Base-by-base conservation (phyloP, 2,888 invertebrate species). In the Xylocampa areola region DNA sequence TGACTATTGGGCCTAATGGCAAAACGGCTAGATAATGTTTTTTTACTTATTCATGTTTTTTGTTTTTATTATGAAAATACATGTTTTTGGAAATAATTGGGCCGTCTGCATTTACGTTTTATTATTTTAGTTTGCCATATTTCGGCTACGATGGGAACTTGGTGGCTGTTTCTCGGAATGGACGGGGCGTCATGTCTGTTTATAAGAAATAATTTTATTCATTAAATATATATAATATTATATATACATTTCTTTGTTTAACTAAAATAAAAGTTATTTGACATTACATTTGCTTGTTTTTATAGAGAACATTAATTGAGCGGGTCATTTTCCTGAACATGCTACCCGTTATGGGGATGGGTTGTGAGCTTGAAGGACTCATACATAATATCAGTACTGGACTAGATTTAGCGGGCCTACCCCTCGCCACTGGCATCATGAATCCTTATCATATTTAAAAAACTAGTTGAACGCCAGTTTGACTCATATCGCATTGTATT, bases 181-280 rank as follows among this genome's bases (percentile, higher is more conserved):
- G 85, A 87, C 86, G 85, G 86, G 84, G 86, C 80, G 75, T 81
- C 76, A 76, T 81, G 74, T 86, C 86, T 90, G 88, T 90, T 90
- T 91, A 79, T 90, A 90, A 88, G 88, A 85, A 85, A 87, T 89
- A 87, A 87, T 88, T 90, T 88, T 90, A 89, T 91, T 84, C 88
- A 88, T 79, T 87, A 85, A 81, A 87, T 84, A 87, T 87, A 88
- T 87, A 89, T 86, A 82, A 83, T 82, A 84, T 84, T 82, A 86
- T 86, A 85, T 86, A 89, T 88, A 90, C 86, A 90, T 88, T 85
- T 89, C 88, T 90, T 92, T 92, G 91, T 91, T 90, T 91, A 89
- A 87, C 90, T 87, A 90, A 91, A 92, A 91, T 91, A 90, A 92
- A 92, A 91, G 90, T 91, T 92, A 91, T 92, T 79, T 92, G 89